Conservation (phyloP, 2,113 vertebrate species). For the Eurystomus gularis region DNA sequence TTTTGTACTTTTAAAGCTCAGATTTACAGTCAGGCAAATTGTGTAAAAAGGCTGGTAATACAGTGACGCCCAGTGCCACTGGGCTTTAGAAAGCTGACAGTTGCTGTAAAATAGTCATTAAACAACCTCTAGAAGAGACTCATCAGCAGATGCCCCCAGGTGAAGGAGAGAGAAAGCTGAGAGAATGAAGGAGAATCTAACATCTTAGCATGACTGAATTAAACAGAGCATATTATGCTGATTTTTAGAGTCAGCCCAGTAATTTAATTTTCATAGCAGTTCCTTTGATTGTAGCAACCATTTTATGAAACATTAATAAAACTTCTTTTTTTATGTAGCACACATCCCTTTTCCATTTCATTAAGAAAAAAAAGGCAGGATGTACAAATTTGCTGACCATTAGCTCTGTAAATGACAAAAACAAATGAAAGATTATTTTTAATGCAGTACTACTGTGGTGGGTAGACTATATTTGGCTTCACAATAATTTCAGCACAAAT, state of each 20-base stretch:
- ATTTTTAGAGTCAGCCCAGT: conserved; percentile 82
- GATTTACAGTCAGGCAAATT: conserved; percentile 80
- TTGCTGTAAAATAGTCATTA: conserved; percentile 87
- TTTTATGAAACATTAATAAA: conserved; percentile 86
- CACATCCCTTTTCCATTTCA: conserved; percentile 77
- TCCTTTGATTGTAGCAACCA: conserved; percentile 84
- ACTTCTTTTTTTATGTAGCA: conserved; percentile 73
- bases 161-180: conserved; percentile 81
- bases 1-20: conserved; percentile 78
- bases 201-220: conserved; percentile 86
- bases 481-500: conserved; percentile 50
- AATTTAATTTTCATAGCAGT: conserved; percentile 85
- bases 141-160: conserved; percentile 87
- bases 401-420: conserved; percentile 71
- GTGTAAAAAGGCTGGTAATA: conserved; percentile 79
- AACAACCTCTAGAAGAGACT: conserved; percentile 86
- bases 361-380: conserved; percentile 71
- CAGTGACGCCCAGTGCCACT: conserved; percentile 78
- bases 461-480: conserved; percentile 13
- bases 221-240: conserved; percentile 85
- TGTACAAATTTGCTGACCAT: conserved; percentile 76
- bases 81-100: conserved; percentile 83
- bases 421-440: conserved; percentile 66
- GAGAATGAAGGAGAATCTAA: conserved; percentile 83
- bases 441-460: conserved; percentile 32